Evolutionary conservation across 30 jellyfish, hydroid and myxozoan genomes (phyloP).

Genomic region (Turritopsis rubra): DNA sequence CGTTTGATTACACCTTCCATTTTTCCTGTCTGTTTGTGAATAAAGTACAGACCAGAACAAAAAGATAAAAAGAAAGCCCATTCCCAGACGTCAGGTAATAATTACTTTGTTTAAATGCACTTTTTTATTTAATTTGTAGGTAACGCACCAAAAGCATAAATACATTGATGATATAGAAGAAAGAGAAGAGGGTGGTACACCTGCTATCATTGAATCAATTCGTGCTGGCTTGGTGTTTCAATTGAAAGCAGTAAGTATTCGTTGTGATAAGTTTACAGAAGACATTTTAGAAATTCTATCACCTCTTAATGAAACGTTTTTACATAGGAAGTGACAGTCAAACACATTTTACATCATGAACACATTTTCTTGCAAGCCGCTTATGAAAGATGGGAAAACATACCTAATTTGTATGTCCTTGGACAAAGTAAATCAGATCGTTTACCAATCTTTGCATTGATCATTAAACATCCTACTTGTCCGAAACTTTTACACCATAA

Average conservation of each 20-base stretch:
- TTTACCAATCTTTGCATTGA: constrained; percentile 37
- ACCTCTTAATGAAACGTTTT: not conserved
- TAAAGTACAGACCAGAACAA: too few relatives aligned
- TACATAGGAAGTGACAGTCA: constrained; percentile 7
- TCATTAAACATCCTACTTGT: constrained; percentile 24
- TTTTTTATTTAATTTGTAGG: constrained; percentile 10
- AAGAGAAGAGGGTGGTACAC: constrained; percentile 53
- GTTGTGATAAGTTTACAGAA: not conserved
- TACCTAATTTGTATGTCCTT: constrained; percentile 19
- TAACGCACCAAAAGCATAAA: constrained; percentile 18
- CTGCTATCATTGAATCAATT: constrained; percentile 38
- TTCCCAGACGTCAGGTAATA: too few relatives aligned
- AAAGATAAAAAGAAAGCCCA: too few relatives aligned
- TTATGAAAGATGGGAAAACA: constrained; percentile 20
- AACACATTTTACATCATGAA: constrained; percentile 12
- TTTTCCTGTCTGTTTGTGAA: too few relatives aligned
- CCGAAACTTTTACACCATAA: constrained; percentile 33
- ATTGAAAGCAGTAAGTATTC: constrained; percentile 28
- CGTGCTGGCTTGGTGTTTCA: constrained; percentile 52
- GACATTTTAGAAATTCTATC: too few relatives aligned
- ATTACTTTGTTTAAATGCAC: too few relatives aligned
- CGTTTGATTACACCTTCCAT: too few relatives aligned
- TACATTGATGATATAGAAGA: constrained; percentile 30
- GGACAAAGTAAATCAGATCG: constrained; percentile 32
- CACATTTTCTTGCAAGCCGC: constrained; percentile 13